Evolutionary conservation across 2,113 vertebrate genomes (phyloP), one percentile per base, ranked within the genome.

Genomic region (Ranitomeya imitator): DNA sequence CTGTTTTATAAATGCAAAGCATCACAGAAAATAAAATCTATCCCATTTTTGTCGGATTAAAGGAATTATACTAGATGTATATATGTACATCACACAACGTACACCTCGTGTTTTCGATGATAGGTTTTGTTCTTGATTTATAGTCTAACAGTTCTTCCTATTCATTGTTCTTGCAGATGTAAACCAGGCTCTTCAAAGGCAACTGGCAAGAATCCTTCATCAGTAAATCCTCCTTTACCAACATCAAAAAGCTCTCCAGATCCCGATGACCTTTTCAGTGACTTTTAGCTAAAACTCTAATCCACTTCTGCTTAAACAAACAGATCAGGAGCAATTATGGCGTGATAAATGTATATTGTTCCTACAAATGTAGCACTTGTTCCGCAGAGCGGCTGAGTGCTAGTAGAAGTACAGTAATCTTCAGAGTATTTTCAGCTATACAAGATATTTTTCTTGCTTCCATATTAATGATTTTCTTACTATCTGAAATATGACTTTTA

Each of bases 231-330:
- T 87, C 90, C 95, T 23, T 89, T 94, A 16, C 94, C 95, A 88
- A 94, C 93, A 19, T 90, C 93, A 11, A 92, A 91, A 51, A 94
- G 92, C 77, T 93, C 88, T 91, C 93, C 93, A 55, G 93, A 95
- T 85, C 92, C 92, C 0, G 97, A 97, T 89, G 93, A 97, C 81
- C 96, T 99, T 90, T 96, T 97, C 77, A 93, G 95, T 60, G 94
- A 97, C 92, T 94, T 98, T 21, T 97, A 94, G 93, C 59, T 65
- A 83, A 88, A 67, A 81, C 80, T 73, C 71, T 88, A 88, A 88
- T 77, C 87, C 81, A 65, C 26, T 74, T 84, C 57, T 76, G 19
- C 45, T 77, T 54, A 88, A 83, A 83, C 18, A 88, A 84, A 88
- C 80, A 88, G 69, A 65, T 69, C 59, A 57, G 63, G 21, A 57